Evolutionary conservation across 1,140 invertebrate species (phyloP).

Genomic region (Phocides pigmalion): DNA sequence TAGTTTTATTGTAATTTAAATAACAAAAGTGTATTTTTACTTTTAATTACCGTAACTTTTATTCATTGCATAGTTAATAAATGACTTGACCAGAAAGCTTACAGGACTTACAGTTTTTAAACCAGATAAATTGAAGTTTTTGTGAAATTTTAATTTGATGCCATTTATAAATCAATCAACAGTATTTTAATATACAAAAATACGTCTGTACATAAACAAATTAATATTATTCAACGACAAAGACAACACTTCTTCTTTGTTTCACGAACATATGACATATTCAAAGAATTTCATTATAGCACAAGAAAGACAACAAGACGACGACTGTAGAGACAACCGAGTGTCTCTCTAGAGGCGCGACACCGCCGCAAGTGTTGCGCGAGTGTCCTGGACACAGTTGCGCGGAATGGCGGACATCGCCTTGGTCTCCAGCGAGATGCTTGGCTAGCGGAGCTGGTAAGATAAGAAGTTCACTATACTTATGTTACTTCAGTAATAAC

Average conservation of each 20-base stretch:
- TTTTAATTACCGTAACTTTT: no score
- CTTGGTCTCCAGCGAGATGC: constrained; percentile 58
- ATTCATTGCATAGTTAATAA: no score
- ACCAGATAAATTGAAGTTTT: no score
- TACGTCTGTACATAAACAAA: no score
- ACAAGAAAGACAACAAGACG: constrained; percentile 60
- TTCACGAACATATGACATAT: constrained; percentile 12
- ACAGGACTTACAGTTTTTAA: no score
- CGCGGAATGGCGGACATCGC: constrained; percentile 47
- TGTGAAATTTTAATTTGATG: no score
- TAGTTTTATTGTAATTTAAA: no score
- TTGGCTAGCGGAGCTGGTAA: constrained; percentile 58
- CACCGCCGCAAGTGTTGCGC: constrained; percentile 54
- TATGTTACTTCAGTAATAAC: no score
- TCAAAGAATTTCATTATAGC: constrained; percentile 43
- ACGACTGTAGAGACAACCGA: constrained; percentile 64
- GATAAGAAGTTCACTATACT: neutral
- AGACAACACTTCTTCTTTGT: neutral
- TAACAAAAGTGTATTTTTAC: no score
- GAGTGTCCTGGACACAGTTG: constrained; percentile 55
- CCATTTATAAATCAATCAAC: no score
- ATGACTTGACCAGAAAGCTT: no score
- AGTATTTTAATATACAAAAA: no score
- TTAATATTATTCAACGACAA: neutral
- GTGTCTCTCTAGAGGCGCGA: constrained; percentile 53